Percentiles rank a stretch among this genome's conserved stretches.
Conservation (phyloP, 2,113 vertebrate species). For the Clarias gariepinus region DNA sequence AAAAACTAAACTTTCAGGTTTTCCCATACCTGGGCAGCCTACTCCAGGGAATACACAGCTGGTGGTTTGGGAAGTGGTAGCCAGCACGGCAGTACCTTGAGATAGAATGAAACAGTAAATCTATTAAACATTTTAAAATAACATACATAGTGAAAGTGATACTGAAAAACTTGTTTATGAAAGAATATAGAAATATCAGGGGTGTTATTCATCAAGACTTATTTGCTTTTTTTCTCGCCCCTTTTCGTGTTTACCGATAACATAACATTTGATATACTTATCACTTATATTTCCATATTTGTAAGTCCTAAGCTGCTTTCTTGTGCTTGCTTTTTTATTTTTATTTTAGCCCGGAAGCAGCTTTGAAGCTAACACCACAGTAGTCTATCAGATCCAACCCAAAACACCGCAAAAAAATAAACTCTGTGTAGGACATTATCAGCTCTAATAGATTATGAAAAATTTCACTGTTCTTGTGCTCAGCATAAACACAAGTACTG, state of each 20-base stretch:
- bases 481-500: neutral
- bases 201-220: neutral
- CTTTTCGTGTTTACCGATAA: neutral
- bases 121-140: neutral
- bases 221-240: neutral
- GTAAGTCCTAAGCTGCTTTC: neutral
- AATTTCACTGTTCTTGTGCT: too few species aligned
- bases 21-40: too few species aligned
- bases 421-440: too few species aligned
- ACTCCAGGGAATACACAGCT: too few species aligned
- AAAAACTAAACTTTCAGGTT: too few species aligned
- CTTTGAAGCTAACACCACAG: neutral
- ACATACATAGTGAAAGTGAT: neutral
- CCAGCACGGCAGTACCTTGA: slow-evolving; percentile 80
- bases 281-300: neutral
- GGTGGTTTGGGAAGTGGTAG: slow-evolving; percentile 52
- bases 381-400: too few species aligned
- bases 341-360: too few species aligned
- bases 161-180: neutral
- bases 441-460: too few species aligned
- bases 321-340: neutral
- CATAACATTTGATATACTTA: neutral
- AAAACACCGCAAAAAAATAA: too few species aligned
- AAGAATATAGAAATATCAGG: neutral
- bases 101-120: slow-evolving; percentile 47